Conservation (phyloP, 2,113 vertebrate species). For the Pavo muticus region DNA sequence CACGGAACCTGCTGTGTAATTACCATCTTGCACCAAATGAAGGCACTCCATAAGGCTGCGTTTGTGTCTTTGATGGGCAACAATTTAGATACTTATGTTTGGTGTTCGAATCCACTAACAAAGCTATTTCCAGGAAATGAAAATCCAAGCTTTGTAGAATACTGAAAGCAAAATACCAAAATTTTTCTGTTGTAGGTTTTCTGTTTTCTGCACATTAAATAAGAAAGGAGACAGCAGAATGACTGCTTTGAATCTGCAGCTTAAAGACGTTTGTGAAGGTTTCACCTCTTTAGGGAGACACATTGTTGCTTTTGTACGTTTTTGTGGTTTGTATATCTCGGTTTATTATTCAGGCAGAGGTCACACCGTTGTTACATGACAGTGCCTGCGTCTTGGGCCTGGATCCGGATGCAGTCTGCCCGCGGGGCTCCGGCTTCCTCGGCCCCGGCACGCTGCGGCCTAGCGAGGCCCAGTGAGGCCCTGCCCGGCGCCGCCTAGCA, state of each 20-base stretch:
- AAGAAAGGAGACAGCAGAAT: background rate
- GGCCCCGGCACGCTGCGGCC: too few species aligned
- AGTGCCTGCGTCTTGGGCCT: too few species aligned
- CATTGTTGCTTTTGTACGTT: background rate
- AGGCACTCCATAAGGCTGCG: background rate
- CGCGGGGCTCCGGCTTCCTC: too few species aligned
- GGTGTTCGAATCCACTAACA: fast-evolving
- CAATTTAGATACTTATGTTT: background rate
- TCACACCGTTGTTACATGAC: background rate
- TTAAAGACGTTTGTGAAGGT: background rate
- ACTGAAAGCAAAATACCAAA: background rate
- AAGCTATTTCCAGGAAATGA: fast-evolving
- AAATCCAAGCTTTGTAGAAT: background rate
- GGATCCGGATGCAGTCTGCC: too few species aligned
- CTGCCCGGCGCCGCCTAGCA: too few species aligned
- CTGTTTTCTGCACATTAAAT: fast-evolving
- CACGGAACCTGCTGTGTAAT: background rate
- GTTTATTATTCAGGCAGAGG: background rate
- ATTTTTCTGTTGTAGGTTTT: background rate
- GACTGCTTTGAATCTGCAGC: fast-evolving
- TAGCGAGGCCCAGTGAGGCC: too few species aligned
- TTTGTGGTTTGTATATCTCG: background rate
- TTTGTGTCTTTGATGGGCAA: background rate
- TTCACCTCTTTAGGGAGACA: background rate
- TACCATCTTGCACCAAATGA: background rate